Evolutionary conservation across 2,888 invertebrate genomes (phyloP).

Genomic region (Polydesmus complanatus): DNA sequence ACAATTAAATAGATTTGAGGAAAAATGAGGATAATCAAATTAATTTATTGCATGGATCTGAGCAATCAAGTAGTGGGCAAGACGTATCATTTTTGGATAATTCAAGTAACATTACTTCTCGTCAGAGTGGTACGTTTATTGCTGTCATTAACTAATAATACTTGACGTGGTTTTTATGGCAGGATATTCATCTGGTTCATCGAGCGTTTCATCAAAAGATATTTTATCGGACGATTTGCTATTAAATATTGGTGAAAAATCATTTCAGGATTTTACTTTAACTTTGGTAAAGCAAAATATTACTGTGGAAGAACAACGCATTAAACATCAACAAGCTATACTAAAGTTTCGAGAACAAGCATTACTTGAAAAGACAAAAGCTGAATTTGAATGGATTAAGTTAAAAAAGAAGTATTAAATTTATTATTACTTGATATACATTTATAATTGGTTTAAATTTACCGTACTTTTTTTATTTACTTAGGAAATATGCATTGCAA

Average conservation of each 20-base stretch:
- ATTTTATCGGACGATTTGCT: neutral
- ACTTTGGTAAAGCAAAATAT: constrained; percentile 36
- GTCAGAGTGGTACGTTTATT: no score
- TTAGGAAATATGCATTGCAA: constrained; percentile 29
- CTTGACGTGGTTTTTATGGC: no score
- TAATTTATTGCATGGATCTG: no score
- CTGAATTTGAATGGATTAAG: constrained; percentile 49
- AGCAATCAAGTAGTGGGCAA: no score
- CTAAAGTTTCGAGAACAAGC: constrained; percentile 52
- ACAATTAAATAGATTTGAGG: no score
- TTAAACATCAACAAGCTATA: constrained; percentile 48
- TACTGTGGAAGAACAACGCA: constrained; percentile 50
- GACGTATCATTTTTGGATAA: no score
- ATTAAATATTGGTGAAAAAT: constrained; percentile 25
- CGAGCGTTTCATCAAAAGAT: constrained; percentile 5
- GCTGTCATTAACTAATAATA: no score
- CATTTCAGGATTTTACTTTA: constrained; percentile 32
- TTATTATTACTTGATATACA: neutral
- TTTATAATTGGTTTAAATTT: neutral
- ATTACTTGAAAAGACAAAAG: constrained; percentile 49
- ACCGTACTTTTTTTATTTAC: constrained; percentile 1
- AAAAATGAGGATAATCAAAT: no score
- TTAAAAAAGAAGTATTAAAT: constrained; percentile 42
- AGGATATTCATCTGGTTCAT: neutral
- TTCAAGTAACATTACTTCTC: no score